A percentile compares a stretch with the other conserved stretches of the same genome.
These are phyloP conservation scores for Tokudaia muenninki DNA, from an alignment of 2,797 vertebrate genomes.

Conservation along the genomic window DNA sequence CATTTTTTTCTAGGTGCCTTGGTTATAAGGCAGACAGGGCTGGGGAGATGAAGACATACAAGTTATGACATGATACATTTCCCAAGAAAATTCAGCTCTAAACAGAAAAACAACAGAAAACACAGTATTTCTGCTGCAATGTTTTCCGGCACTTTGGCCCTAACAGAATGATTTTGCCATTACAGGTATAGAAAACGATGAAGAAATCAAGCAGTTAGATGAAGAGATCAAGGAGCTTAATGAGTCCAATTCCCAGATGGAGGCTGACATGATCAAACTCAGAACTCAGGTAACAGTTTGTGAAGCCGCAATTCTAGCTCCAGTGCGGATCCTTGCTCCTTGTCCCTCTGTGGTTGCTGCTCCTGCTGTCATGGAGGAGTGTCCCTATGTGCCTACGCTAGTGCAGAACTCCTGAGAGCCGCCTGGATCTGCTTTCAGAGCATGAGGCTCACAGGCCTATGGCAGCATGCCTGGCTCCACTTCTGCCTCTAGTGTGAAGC, in stretches of 20 bases:
- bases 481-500: neutral
- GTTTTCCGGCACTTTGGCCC: fast-evolving
- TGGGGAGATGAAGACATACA: neutral
- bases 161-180: neutral
- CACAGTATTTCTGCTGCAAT: too few species aligned
- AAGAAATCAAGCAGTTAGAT: constrained; percentile 99
- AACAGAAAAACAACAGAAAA: neutral
- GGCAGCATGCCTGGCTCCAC: neutral
- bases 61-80: neutral
- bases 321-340: too few species aligned
- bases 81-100: neutral
- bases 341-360: neutral
- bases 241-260: constrained; percentile 99
- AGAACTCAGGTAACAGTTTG: constrained; percentile 96
- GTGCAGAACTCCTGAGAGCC: neutral
- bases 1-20: too few species aligned
- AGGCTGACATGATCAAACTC: constrained; percentile 99
- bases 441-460: neutral
- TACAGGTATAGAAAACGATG: constrained; percentile 96
- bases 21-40: neutral
- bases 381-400: neutral
- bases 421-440: neutral
- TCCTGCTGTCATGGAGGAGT: neutral
- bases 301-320: constrained; percentile 81
- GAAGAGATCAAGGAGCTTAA: constrained; percentile 99